phyloP scores from a whole-genome alignment of 2,888 invertebrate species.

The Dolichopus griseipennis region DNA sequence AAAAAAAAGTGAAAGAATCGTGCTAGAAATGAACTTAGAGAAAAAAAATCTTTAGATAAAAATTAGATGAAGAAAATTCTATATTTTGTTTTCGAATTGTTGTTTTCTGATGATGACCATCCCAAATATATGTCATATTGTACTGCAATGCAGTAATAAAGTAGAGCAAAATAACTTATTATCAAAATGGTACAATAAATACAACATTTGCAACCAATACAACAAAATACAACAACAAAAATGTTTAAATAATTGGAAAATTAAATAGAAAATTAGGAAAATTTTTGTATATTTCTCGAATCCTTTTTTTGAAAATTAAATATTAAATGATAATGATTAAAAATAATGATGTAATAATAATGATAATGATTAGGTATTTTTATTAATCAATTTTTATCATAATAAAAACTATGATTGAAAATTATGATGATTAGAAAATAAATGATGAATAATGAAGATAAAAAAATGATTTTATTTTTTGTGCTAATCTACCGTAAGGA shows the following conservation, averaged over 20 bases:
- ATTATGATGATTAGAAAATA: neutral
- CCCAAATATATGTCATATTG: neutral
- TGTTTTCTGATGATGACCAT: neutral
- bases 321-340: too few relatives aligned
- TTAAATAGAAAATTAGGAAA: too few relatives aligned
- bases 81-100: neutral
- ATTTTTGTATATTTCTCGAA: neutral
- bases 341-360: too few relatives aligned
- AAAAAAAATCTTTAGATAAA: neutral
- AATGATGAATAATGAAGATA: too few relatives aligned
- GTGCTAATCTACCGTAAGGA: too few relatives aligned
- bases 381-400: too few relatives aligned
- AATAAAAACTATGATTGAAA: too few relatives aligned
- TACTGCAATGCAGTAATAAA: neutral
- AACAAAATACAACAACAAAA: too few relatives aligned
- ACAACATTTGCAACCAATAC: too few relatives aligned
- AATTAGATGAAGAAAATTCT: neutral
- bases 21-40: too few relatives aligned
- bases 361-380: neutral
- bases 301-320: neutral
- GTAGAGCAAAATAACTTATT: neutral
- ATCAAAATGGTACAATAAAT: neutral
- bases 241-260: neutral
- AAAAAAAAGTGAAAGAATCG: too few relatives aligned
- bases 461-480: too few relatives aligned